These are phyloP conservation scores for Oscheius sp. DNA, from an alignment of 2,888 invertebrate species.

Conservation along the genomic window DNA sequence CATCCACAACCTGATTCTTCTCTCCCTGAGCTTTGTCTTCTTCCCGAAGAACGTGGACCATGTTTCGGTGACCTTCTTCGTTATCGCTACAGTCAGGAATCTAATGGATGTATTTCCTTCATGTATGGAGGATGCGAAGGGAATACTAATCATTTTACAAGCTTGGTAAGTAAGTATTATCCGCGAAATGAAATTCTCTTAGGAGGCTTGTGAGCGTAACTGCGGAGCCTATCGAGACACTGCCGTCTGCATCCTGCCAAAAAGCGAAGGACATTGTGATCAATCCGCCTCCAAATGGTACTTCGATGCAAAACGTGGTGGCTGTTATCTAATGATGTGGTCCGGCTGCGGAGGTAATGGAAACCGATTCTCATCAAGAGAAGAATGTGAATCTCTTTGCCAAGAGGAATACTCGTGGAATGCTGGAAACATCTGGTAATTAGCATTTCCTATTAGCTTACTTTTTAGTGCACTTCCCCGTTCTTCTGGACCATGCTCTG, in stretches of 20 bases:
- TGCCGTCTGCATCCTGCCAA: slow-evolving; percentile 51
- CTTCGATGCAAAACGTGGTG: slow-evolving; percentile 47
- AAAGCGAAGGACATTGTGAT: slow-evolving; percentile 49
- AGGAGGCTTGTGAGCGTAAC: slow-evolving; percentile 65
- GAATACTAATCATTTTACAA: slow-evolving; percentile 84
- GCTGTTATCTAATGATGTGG: slow-evolving; percentile 65
- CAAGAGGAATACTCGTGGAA: slow-evolving; percentile 38
- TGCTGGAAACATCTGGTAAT: slow-evolving; percentile 25
- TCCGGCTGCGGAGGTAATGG: slow-evolving; percentile 69
- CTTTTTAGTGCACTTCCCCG: slow-evolving; percentile 35
- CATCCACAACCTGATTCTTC: slow-evolving; percentile 12
- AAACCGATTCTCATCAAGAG: slow-evolving; percentile 60
- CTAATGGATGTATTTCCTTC: slow-evolving; percentile 78
- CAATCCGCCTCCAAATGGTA: slow-evolving; percentile 58
- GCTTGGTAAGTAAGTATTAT: slow-evolving; percentile 73
- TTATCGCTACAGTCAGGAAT: slow-evolving; percentile 39
- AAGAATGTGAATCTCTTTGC: slow-evolving; percentile 65
- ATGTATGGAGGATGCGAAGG: slow-evolving; percentile 88
- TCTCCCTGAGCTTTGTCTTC: slow-evolving; percentile 62
- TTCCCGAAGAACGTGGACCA: slow-evolving; percentile 63
- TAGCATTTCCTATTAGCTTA: background rate
- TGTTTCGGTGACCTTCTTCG: slow-evolving; percentile 62
- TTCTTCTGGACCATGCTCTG: slow-evolving; percentile 64
- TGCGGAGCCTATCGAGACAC: slow-evolving; percentile 61
- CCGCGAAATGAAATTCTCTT: slow-evolving; percentile 1